phyloP scores from a whole-genome alignment of 1,140 invertebrate species.

The Apis laboriosa region DNA sequence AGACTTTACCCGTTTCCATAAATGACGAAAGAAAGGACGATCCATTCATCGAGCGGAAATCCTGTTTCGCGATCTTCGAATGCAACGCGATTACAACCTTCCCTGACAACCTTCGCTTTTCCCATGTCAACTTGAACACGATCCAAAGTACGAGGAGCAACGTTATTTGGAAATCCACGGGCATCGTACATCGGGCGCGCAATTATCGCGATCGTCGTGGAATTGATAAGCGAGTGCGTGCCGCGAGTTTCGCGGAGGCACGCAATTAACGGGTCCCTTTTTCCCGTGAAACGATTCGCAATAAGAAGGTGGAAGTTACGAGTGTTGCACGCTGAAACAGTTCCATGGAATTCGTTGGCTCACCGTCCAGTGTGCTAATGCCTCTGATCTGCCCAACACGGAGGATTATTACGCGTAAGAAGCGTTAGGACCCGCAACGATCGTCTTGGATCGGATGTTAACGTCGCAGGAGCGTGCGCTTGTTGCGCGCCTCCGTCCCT shows the following conservation, averaged over 20 bases:
- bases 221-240: constrained; percentile 35
- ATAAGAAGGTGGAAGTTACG: constrained; percentile 10
- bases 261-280: constrained; percentile 52
- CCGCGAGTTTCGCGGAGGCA: neutral
- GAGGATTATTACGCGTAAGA: constrained; percentile 50
- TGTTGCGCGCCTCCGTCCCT: constrained; percentile 14
- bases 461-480: constrained; percentile 40
- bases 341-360: constrained; percentile 41
- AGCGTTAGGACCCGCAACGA: constrained; percentile 17
- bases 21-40: too few relatives aligned
- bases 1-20: too few relatives aligned
- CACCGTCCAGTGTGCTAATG: constrained; percentile 20
- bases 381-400: constrained; percentile 39
- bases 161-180: neutral
- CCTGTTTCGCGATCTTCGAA: neutral
- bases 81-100: neutral
- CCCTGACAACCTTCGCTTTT: neutral
- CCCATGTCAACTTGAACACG: neutral
- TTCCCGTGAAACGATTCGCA: neutral
- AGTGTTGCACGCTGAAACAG: constrained; percentile 19
- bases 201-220: constrained; percentile 22
- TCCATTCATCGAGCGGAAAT: neutral
- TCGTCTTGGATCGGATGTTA: constrained; percentile 44
- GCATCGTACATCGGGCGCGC: neutral
- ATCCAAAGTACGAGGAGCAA: neutral